Evolutionary conservation across 2,113 vertebrate species (phyloP), one percentile per base, ranked within the genome.

Genomic region (Clarias batrachus): DNA sequence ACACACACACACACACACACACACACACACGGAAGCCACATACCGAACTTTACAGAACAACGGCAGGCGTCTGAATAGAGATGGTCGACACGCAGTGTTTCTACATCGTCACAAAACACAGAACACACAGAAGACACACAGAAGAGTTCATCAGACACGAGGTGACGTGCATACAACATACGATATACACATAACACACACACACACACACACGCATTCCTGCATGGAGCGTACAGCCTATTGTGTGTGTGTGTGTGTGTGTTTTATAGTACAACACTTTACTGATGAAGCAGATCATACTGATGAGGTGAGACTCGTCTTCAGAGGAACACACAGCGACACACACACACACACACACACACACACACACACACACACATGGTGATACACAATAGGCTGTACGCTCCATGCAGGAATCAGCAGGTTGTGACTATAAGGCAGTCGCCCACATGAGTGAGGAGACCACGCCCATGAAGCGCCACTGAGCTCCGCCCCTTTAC

Each of bases 11-110:
- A n/a, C 66, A 70, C 66, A 70, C 66, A 30, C n/a, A 68, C 27
- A 70, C 30, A 70, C 33, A 71, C 70, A 71, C 8, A 71, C 30
- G 17, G 2, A 9, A 30, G 70, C 37, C 30, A 71, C 70, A 41
- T 71, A 71, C 70, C 70, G 70, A 71, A 71, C 33, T 71, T 71
- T 71, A 71, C 70, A 71, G 70, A 71, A 71, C 41, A 71, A 71
- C 68, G 37, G 30, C 33, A 71, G 70, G 68, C 30, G 70, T 37
- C 33, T 71, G 68, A 71, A 71, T 37, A 71, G 30, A 71, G 68
- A 21, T 37, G 33, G 30, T 37, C 33, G 68, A 71, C 68, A 71
- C 68, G 37, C 68, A 71, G 68, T 33, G 8, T 41, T 37, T 71
- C 68, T 71, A 71, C 33, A 41, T 41, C 68, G 0, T 11, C 68